A percentile compares a stretch with the other conserved stretches of the same genome.
Evolutionary conservation across 2,888 invertebrate genomes (phyloP).

Genomic region (Papilio gigon): DNA sequence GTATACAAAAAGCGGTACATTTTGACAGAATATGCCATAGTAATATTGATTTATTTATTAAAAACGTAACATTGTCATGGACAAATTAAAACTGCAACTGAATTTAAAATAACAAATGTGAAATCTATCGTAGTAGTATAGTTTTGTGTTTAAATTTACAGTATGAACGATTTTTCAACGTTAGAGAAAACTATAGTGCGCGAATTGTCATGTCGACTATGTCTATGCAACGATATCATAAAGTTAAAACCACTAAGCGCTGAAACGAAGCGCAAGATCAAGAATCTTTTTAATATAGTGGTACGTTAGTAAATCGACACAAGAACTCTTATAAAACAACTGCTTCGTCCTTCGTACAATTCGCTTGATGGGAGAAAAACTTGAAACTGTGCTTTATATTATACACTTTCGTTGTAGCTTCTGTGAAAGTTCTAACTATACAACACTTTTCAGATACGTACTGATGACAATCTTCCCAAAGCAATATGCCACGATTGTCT

Average conservation of each 20-base stretch:
- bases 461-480: constrained; percentile 74
- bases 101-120: constrained; percentile 33
- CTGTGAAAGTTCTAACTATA: not conserved
- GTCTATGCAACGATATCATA: constrained; percentile 74
- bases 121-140: constrained; percentile 23
- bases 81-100: constrained; percentile 43
- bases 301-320: constrained; percentile 53
- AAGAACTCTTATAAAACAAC: not conserved
- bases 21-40: constrained; percentile 29
- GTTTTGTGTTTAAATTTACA: constrained; percentile 49
- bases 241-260: constrained; percentile 74
- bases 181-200: constrained; percentile 76
- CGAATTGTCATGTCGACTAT: constrained; percentile 75
- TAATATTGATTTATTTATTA: constrained; percentile 11
- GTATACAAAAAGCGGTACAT: not conserved
- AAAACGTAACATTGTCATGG: constrained; percentile 46
- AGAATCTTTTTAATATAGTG: constrained; percentile 69
- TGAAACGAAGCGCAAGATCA: constrained; percentile 74
- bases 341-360: not conserved
- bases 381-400: not conserved
- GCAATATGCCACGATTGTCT: constrained; percentile 79
- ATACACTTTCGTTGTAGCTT: not conserved
- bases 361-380: not conserved
- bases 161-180: constrained; percentile 73
- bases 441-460: constrained; percentile 59